phyloP scores from a whole-genome alignment of 2,888 invertebrate genomes.

The Ametastegia equiseti region DNA sequence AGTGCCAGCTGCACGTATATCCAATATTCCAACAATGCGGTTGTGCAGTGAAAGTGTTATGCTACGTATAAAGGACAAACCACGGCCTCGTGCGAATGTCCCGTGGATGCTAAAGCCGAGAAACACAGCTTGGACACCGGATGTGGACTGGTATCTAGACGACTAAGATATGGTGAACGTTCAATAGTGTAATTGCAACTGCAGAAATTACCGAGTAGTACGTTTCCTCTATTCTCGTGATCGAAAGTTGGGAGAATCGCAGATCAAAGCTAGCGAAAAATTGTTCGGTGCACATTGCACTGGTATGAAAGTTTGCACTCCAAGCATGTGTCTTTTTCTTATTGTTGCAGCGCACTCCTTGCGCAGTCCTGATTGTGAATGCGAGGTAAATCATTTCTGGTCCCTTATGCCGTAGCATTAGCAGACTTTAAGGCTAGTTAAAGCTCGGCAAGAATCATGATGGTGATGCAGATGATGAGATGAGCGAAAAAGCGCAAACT shows the following conservation, averaged over 20 bases:
- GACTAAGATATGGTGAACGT: not conserved
- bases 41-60: constrained; percentile 38
- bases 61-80: constrained; percentile 40
- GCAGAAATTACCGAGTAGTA: not conserved
- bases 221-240: not conserved
- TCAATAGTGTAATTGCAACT: not conserved
- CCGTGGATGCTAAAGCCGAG: not conserved
- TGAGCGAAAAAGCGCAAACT: constrained; percentile 38
- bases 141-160: constrained; percentile 10
- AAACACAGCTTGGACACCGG: not conserved
- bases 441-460: not conserved
- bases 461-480: constrained; percentile 6
- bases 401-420: not conserved
- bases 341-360: not conserved
- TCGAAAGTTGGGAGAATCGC: not conserved
- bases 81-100: constrained; percentile 37
- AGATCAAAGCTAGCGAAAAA: not conserved
- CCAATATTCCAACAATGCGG: constrained; percentile 40
- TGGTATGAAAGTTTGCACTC: not conserved
- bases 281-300: no score
- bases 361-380: not conserved
- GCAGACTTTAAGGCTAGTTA: constrained; percentile 23
- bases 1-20: not conserved
- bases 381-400: constrained; percentile 5
- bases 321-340: not conserved